phyloP scores from a whole-genome alignment of 2,888 invertebrate species.

The Agonum fuliginosum region DNA sequence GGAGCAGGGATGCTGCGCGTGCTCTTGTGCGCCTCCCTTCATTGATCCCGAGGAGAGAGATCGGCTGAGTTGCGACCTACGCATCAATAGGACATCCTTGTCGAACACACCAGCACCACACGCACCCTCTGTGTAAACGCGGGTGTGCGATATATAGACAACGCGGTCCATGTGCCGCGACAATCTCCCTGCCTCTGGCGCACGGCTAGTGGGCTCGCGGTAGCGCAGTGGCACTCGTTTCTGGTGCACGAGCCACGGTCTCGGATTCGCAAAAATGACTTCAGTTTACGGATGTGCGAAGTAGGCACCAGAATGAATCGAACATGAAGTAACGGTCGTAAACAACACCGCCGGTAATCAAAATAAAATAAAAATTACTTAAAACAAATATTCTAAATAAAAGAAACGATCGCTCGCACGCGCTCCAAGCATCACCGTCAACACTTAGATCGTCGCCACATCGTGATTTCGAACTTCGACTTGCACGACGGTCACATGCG shows the following conservation, averaged over 20 bases:
- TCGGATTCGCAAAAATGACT: conserved; percentile 68
- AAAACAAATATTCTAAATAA: conserved; percentile 49
- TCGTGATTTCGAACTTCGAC: conserved; percentile 60
- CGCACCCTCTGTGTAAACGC: conserved; percentile 61
- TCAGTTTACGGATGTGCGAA: conserved; percentile 72
- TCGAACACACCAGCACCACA: conserved; percentile 14
- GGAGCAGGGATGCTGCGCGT: conserved; percentile 68
- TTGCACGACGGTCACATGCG: conserved; percentile 62
- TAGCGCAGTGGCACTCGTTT: conserved; percentile 70
- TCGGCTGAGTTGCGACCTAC: conserved; percentile 61
- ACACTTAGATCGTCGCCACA: conserved; percentile 44
- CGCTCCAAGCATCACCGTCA: conserved; percentile 58
- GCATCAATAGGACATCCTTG: background rate
- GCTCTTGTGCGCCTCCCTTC: conserved; percentile 70
- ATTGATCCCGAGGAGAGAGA: conserved; percentile 68
- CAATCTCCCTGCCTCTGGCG: conserved; percentile 68
- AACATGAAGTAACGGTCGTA: conserved; percentile 71
- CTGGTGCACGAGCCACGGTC: conserved; percentile 68
- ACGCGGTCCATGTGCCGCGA: conserved; percentile 67
- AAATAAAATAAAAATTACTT: conserved; percentile 64
- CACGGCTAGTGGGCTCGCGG: conserved; percentile 70
- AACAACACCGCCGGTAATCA: conserved; percentile 69
- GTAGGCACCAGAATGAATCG: conserved; percentile 70
- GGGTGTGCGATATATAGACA: conserved; percentile 62
- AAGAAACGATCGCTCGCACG: conserved; percentile 47